Percentiles rank a stretch among this genome's conserved stretches.
Conservation (phyloP, 92 coral and sea anemone species). For the Umimayanthus chanpuru region DNA sequence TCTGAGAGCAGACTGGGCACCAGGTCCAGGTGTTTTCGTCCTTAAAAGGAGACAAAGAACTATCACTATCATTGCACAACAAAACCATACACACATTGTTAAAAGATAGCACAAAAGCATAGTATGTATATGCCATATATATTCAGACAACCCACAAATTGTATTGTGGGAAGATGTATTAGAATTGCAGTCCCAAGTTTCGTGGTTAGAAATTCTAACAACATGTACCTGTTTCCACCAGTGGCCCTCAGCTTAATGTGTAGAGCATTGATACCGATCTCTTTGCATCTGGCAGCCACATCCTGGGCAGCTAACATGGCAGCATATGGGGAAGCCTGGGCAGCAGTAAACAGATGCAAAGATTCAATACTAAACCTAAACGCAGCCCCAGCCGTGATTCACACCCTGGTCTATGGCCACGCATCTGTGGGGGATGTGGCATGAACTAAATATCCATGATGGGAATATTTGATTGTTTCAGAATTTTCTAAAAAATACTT, state of each 20-base stretch:
- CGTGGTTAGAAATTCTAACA: background rate
- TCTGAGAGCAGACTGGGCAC: conserved; percentile 98
- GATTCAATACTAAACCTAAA: no score
- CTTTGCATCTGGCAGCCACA: conserved; percentile 97
- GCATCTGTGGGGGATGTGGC: no score
- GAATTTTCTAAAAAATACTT: no score
- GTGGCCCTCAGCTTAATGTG: conserved; percentile 98
- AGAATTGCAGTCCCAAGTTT: background rate
- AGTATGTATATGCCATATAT: no score
- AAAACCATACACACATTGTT: background rate
- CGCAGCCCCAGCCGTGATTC: no score
- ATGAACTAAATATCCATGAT: no score
- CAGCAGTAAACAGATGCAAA: background rate
- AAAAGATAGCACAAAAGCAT: no score
- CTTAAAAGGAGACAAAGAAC: conserved; percentile 38
- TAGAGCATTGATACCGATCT: conserved; percentile 93
- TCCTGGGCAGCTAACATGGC: conserved; percentile 99
- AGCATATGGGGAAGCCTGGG: conserved; percentile 96
- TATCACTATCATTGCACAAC: background rate
- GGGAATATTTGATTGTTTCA: no score
- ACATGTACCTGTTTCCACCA: conserved; percentile 90
- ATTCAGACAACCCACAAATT: no score
- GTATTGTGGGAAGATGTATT: no score
- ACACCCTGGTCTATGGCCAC: no score
- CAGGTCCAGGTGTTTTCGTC: conserved; percentile 99